A percentile compares a stretch with the other conserved stretches of the same genome.
Evolutionary conservation across 2,888 invertebrate genomes (phyloP).

Genomic region (Rutpela maculata): DNA sequence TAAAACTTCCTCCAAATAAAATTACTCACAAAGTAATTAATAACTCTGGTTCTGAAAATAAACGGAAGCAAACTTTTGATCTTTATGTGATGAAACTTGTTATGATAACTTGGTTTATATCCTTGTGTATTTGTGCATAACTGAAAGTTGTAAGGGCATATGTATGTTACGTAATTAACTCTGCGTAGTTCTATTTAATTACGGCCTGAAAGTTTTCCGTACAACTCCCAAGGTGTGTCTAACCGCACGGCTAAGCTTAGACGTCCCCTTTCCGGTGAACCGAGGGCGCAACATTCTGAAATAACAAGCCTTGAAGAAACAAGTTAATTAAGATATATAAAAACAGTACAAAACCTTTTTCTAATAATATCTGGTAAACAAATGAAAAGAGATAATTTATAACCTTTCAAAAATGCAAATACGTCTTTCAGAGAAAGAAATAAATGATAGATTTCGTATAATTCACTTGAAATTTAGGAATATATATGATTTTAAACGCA

Average conservation of each 20-base stretch:
- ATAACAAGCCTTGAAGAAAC: neutral
- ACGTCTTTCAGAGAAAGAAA: too few species aligned
- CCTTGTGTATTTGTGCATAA: neutral
- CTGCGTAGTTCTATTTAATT: slow-evolving; percentile 38
- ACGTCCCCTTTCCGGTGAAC: neutral
- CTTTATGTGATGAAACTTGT: neutral
- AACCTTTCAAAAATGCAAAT: too few species aligned
- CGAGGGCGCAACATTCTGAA: neutral
- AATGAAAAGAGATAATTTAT: too few species aligned
- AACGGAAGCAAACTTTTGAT: neutral
- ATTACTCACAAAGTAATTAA: slow-evolving; percentile 18
- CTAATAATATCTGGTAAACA: too few species aligned
- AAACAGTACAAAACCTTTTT: too few species aligned
- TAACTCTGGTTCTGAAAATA: neutral
- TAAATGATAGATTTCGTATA: too few species aligned
- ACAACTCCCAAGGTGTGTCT: slow-evolving; percentile 26
- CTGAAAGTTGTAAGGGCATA: slow-evolving; percentile 22
- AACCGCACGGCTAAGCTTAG: slow-evolving; percentile 11
- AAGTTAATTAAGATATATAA: neutral
- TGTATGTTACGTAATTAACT: slow-evolving; percentile 27
- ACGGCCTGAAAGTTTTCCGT: slow-evolving; percentile 30
- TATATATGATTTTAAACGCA: too few species aligned
- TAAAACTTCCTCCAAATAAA: neutral
- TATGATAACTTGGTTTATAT: slow-evolving; percentile 4
- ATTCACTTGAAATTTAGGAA: too few species aligned